Evolutionary conservation across 1,140 invertebrate genomes (phyloP).

Genomic region (Drosophila subpulchrella): DNA sequence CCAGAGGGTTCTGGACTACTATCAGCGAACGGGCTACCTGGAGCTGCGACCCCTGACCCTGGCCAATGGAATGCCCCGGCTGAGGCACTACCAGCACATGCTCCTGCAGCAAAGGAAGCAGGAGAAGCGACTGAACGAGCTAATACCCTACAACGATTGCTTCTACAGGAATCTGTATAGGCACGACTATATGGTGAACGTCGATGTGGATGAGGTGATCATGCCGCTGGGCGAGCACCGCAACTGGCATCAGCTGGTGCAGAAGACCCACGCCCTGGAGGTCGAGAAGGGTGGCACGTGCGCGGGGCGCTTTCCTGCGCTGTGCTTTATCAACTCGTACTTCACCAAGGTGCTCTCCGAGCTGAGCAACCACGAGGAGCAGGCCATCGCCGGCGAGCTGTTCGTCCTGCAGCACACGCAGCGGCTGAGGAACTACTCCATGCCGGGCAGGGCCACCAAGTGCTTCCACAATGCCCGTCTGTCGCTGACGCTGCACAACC

Average conservation of each 20-base stretch:
- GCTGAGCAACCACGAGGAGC: conserved; percentile 55
- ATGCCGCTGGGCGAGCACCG: conserved; percentile 85
- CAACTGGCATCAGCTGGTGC: conserved; percentile 84
- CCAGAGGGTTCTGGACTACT: conserved; percentile 89
- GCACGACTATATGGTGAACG: conserved; percentile 90
- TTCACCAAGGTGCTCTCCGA: conserved; percentile 54
- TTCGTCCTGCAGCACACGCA: conserved; percentile 69
- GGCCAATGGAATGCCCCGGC: conserved; percentile 90
- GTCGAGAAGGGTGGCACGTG: conserved; percentile 14
- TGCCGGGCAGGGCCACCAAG: conserved; percentile 54
- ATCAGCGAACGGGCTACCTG: conserved; percentile 80
- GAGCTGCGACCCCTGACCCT: conserved; percentile 90
- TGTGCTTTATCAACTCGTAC: conserved; percentile 65
- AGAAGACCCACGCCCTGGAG: not conserved
- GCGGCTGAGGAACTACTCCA: conserved; percentile 51
- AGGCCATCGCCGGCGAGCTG: conserved; percentile 50
- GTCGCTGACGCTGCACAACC: conserved; percentile 69
- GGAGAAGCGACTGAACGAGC: conserved; percentile 88
- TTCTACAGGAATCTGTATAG: conserved; percentile 91
- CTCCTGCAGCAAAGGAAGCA: conserved; percentile 85
- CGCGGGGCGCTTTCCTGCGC: conserved; percentile 19
- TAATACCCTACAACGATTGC: conserved; percentile 94
- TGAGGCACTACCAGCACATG: conserved; percentile 89
- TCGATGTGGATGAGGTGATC: conserved; percentile 92
- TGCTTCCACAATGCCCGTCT: conserved; percentile 66